phyloP scores from a whole-genome alignment of 1,140 invertebrate genomes.

The Aricia agestis region DNA sequence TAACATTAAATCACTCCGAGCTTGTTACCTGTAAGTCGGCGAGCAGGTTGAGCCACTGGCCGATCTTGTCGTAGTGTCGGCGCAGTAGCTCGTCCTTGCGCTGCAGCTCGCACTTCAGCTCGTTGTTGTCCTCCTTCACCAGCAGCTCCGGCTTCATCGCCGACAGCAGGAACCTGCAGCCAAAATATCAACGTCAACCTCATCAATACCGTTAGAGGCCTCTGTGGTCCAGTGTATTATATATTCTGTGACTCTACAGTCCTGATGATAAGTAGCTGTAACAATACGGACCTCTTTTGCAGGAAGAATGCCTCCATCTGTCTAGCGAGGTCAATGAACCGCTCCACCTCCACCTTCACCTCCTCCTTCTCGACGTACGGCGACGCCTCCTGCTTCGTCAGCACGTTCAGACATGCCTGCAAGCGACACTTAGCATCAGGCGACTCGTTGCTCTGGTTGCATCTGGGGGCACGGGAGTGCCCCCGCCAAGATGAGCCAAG shows the following conservation, averaged over 20 bases:
- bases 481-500: too few relatives aligned
- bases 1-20: too few relatives aligned
- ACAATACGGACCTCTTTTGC: conserved; percentile 86
- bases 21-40: conserved; percentile 78
- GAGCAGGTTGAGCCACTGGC: conserved; percentile 91
- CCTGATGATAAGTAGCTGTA: too few relatives aligned
- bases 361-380: conserved; percentile 88
- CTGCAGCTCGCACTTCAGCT: conserved; percentile 87
- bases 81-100: conserved; percentile 92
- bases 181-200: not conserved
- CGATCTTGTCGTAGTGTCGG: conserved; percentile 92
- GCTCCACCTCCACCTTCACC: conserved; percentile 89
- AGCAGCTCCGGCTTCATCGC: conserved; percentile 93
- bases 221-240: too few relatives aligned
- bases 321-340: conserved; percentile 93
- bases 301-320: conserved; percentile 97
- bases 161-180: conserved; percentile 84
- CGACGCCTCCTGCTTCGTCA: conserved; percentile 90
- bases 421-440: not conserved
- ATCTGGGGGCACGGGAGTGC: too few relatives aligned
- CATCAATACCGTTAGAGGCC: not conserved
- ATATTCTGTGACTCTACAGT: too few relatives aligned
- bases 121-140: conserved; percentile 93
- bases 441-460: too few relatives aligned
- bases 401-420: conserved; percentile 88